These are phyloP conservation scores for Neocrepidodera transversa DNA, from an alignment of 2,888 invertebrate genomes.

Conservation along the genomic window DNA sequence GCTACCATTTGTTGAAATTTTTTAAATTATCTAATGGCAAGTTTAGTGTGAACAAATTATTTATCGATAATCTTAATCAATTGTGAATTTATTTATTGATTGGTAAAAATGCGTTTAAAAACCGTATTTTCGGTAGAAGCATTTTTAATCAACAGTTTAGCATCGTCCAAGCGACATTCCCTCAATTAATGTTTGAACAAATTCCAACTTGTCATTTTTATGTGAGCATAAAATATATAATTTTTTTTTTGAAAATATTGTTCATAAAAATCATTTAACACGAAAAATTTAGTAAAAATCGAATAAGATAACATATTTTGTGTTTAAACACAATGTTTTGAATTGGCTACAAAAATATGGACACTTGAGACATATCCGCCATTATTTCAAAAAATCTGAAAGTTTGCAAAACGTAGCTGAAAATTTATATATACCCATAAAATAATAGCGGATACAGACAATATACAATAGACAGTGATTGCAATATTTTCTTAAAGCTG, in stretches of 20 bases:
- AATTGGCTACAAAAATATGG: slow-evolving; percentile 49
- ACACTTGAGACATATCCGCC: slow-evolving; percentile 40
- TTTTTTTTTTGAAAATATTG: slow-evolving; percentile 30
- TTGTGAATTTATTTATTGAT: too few species aligned
- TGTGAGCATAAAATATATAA: too few species aligned
- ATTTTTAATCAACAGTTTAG: too few species aligned
- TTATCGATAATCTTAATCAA: too few species aligned
- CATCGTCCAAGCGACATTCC: too few species aligned
- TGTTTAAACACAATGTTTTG: slow-evolving; percentile 32
- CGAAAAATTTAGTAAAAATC: slow-evolving; percentile 27
- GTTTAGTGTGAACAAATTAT: too few species aligned
- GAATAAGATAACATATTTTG: slow-evolving; percentile 29
- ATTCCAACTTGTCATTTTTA: too few species aligned
- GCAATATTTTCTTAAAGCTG: slow-evolving; percentile 47
- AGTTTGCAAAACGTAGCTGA: background rate
- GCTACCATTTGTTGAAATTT: too few species aligned
- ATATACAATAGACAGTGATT: slow-evolving; percentile 39
- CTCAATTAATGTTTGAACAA: too few species aligned
- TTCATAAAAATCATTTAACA: slow-evolving; percentile 27
- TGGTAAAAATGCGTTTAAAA: too few species aligned
- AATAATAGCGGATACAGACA: slow-evolving; percentile 32
- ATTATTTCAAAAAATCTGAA: slow-evolving; percentile 34
- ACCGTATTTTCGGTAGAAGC: too few species aligned
- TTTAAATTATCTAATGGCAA: too few species aligned
- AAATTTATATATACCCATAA: slow-evolving; percentile 9